Base-by-base conservation (phyloP, 1,140 invertebrate genomes). In the Cydia pomonella region DNA sequence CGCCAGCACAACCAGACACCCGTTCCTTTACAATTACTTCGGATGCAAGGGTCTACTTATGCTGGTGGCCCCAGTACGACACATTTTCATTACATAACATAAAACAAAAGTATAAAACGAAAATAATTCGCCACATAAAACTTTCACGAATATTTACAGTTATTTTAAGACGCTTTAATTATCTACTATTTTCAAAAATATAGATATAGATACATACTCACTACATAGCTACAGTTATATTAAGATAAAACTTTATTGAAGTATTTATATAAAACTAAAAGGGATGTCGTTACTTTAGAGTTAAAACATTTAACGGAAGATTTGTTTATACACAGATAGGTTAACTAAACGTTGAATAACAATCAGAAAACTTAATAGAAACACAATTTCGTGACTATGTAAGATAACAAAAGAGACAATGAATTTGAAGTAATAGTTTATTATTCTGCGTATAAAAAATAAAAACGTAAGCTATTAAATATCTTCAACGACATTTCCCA, bases 61-160 rank as follows among this genome's bases (percentile, higher is more conserved):
- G 59, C 23, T 73, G 64, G 62, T 27, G 76, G 76, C 74, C 78
- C 73, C 63, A 62, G 75, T 76, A 84, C 80, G 80, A 86, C 82
- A 87, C 81, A 79, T 59, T 84, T 75, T 80, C 84, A 82, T 84
- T 89, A 92, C 86, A 85, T 87, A 92, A 90, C 84, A 83, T 89
- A 84, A 90, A 91, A 88, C 82, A 89, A 84, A 90, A 80, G 87
- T 86, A 87, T 87, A 78, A 91, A 91, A 85, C 87, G 87, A 92
- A 88, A 88, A 87, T 86, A 91, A 92, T 90, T 84, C 90, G 91
- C 91, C 89, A 93, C 91, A 87, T 91, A 93, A 89, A 92, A 90
- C 87, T 87, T 92, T 86, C 90, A 92, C 90, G 79, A 92, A 85
- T 93, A 93, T 93, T 85, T 93, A 92, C 91, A 92, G 73, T 87